Base-by-base conservation (phyloP, 2,113 vertebrate species). In the Tenebrosternarchus preto region DNA sequence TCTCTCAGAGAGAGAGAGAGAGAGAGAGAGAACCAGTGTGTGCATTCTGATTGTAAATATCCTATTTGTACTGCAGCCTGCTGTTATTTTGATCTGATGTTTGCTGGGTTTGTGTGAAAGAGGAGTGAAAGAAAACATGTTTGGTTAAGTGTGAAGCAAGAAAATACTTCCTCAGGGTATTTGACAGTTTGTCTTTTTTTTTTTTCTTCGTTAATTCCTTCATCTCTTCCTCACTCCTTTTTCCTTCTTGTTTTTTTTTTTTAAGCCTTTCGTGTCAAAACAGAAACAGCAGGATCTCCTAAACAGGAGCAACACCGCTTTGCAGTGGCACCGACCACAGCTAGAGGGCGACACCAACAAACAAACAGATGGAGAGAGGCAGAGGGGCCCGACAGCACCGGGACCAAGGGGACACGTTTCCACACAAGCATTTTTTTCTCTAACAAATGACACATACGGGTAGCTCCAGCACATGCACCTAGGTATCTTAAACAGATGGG, bases 261-360 rank as follows among this genome's bases (percentile, higher is more conserved):
- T 63, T 7, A 69, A 46, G 59, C 50, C 8, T n/a, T 50, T 31
- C 60, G 15, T 17, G 15, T 17, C 12, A 16, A 31, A 29, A 5
- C 25, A 29, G 5, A 16, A 31, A 19, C 59, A 11, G 5, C 20
- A 31, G 20, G 22, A 66, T 15, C 29, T 33, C 31, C 19, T 7
- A 1, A 63, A 46, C 33, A 19, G 5, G 24, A 63, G 59, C 15
- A 29, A 59, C 63, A 27, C 50, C 27, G 24, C 36, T n/a, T 57
- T 80, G n/a, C 73, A 69, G 56, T 75, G 74, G 19, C 72, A 46
- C 31, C 50, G 31, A 29, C 25, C 25, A 36, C 82, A 76, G 68
- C 85, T 82, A 85, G 85, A 84, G 81, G 85, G 83, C 79, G 75
- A 74, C 73, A 83, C 75, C 55, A 70, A 73, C 78, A 73, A 83